Percentiles rank a stretch among this genome's conserved stretches.
These are phyloP conservation scores for Desmophyllum pertusum DNA, from an alignment of 92 coral and sea anemone species.

Conservation along the genomic window DNA sequence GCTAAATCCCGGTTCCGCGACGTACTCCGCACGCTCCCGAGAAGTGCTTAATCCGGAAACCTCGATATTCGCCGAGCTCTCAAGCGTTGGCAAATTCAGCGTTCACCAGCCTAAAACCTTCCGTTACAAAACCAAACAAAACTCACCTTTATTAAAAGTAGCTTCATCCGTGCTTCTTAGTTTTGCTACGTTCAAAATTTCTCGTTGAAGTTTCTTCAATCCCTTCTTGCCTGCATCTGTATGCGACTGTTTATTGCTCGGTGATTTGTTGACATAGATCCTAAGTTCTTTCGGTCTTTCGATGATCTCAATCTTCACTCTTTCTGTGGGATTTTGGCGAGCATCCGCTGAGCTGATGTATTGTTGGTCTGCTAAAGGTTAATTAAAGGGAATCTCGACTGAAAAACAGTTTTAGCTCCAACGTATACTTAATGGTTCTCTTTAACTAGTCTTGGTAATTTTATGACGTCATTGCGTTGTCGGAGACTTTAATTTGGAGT, in stretches of 20 bases:
- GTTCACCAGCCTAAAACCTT: too few relatives aligned
- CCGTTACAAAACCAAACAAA: background rate
- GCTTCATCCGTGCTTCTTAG: constrained; percentile 14
- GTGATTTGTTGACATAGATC: constrained; percentile 15
- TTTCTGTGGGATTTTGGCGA: background rate
- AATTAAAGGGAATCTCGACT: background rate
- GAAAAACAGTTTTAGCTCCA: too few relatives aligned
- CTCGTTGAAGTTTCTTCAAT: constrained; percentile 14
- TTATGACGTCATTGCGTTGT: too few relatives aligned
- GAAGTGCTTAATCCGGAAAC: too few relatives aligned
- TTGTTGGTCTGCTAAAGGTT: background rate
- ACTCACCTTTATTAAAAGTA: constrained; percentile 20
- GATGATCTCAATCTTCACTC: constrained; percentile 27
- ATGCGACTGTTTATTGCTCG: background rate
- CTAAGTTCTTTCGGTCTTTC: constrained; percentile 31
- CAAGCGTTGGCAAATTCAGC: too few relatives aligned
- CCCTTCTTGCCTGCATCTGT: background rate
- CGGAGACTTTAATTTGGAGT: too few relatives aligned
- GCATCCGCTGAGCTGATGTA: background rate
- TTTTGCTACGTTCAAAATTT: constrained; percentile 24
- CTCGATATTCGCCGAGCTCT: too few relatives aligned
- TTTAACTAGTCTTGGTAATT: too few relatives aligned
- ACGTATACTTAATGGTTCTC: too few relatives aligned
- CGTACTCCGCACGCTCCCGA: too few relatives aligned
- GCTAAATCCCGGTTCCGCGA: too few relatives aligned